Conservation (phyloP, 2,113 vertebrate species). For the Heloderma charlesbogerti region DNA sequence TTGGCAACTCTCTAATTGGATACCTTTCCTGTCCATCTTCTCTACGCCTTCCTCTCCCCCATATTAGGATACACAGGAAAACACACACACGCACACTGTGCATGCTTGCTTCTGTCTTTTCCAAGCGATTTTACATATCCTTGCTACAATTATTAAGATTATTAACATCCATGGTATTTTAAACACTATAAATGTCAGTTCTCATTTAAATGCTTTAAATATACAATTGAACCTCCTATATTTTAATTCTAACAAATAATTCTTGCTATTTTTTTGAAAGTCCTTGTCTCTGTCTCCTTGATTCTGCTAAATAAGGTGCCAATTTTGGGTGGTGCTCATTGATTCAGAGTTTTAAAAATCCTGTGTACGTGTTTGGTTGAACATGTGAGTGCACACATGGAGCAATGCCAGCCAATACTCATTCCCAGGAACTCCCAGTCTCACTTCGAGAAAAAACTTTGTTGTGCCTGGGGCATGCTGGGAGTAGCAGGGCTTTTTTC, state of each 20-base stretch:
- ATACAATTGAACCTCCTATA: not conserved
- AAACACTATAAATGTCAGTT: not conserved
- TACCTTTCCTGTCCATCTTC: too few species aligned
- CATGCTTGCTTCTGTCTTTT: too few species aligned
- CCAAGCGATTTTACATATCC: too few species aligned
- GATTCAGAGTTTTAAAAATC: not conserved
- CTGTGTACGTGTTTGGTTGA: not conserved
- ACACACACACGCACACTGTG: too few species aligned
- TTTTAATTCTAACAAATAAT: not conserved
- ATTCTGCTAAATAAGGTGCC: not conserved
- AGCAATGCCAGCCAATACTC: conserved; percentile 61
- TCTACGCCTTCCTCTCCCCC: too few species aligned
- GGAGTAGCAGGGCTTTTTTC: too few species aligned
- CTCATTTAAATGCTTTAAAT: not conserved
- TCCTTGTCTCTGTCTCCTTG: not conserved
- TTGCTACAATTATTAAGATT: too few species aligned
- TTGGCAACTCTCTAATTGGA: too few species aligned
- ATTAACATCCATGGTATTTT: not conserved
- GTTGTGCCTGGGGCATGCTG: too few species aligned
- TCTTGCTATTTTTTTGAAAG: not conserved
- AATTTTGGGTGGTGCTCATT: not conserved
- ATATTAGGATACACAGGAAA: too few species aligned
- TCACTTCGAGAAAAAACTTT: conserved; percentile 86
- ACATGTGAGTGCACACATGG: not conserved
- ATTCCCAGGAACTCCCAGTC: conserved; percentile 82